Conservation (phyloP, 2,113 vertebrate genomes). For the Spheniscus mendiculus region DNA sequence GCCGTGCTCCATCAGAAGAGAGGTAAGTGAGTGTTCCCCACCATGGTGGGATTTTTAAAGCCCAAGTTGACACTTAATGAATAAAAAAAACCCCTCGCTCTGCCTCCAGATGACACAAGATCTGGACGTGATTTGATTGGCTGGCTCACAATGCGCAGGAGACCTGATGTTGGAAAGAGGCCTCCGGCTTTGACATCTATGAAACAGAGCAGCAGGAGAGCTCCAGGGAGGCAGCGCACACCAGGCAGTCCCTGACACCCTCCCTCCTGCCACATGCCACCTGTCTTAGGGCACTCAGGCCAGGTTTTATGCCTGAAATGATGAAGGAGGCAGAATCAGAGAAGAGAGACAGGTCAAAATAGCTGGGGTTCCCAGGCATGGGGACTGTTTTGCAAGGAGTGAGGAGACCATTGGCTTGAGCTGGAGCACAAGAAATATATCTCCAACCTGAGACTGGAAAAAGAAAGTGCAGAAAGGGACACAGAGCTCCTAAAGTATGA, state of each 20-base stretch:
- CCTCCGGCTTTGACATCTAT: neutral
- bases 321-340: neutral
- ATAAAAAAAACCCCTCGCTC: no score
- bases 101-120: neutral
- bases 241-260: no score
- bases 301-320: neutral
- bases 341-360: neutral
- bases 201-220: neutral
- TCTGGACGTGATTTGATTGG: accelerated
- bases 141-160: neutral
- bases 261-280: neutral
- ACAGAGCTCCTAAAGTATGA: neutral
- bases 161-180: neutral
- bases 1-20: neutral
- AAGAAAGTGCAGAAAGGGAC: neutral
- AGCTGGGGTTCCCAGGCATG: neutral
- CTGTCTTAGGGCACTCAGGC: neutral
- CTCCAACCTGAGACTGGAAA: neutral
- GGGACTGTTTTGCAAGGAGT: neutral
- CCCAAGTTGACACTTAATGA: accelerated
- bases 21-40: neutral
- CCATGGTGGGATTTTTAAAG: neutral
- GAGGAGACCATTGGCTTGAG: neutral
- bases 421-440: neutral
- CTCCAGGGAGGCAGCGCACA: neutral